Base-by-base conservation (phyloP, 2,888 invertebrate genomes). In the Mantis religiosa region DNA sequence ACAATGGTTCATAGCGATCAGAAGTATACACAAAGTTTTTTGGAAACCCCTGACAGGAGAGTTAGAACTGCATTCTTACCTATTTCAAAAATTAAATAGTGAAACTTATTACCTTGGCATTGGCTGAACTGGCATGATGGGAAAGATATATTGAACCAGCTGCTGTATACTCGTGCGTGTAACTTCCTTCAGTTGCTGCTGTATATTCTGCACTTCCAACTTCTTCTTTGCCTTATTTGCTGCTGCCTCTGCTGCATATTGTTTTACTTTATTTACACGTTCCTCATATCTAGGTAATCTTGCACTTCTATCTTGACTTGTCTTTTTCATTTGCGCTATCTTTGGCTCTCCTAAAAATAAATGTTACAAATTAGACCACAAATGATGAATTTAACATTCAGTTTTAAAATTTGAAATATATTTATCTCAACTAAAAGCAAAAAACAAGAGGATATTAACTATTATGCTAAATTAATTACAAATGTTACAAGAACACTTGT, bases 141-240 rank as follows among this genome's bases (percentile, higher is more conserved):
- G 96, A 93, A 97, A 97, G 91, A 97, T 95, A 91, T 95, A 96
- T 89, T 95, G 94, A 83, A 96, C 94, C 88, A 97, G 93, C 92
- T 96, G 95, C 89, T 95, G 93, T 83, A 96, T 94, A 91, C 95
- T 94, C 85, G 93, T 93, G 89, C 95, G 93, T 9, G 95, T 94
- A 28, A 94, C 92, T 91, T 94, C 94, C 91, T 96, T 96, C 41
- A 96, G 92, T 90, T 94, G 93, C 30, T 94, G 93, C 90, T 95
- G 93, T 89, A 94, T 94, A 41, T 93, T 93, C 83, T 93, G 92
- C 54, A 95, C 93, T n/a, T 93, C 93, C 83, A 94, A 94, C 27
- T 93, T 93, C 87, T 94, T 92, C 90, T 93, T 94, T 85, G 93
- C 93, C 28, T 95, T 94, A 91, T 94, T 94, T 30, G 94, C 93